Percentiles rank a stretch among this genome's conserved stretches.
phyloP scores from a whole-genome alignment of 2,797 vertebrate genomes.

The Rhodeus uyekii region DNA sequence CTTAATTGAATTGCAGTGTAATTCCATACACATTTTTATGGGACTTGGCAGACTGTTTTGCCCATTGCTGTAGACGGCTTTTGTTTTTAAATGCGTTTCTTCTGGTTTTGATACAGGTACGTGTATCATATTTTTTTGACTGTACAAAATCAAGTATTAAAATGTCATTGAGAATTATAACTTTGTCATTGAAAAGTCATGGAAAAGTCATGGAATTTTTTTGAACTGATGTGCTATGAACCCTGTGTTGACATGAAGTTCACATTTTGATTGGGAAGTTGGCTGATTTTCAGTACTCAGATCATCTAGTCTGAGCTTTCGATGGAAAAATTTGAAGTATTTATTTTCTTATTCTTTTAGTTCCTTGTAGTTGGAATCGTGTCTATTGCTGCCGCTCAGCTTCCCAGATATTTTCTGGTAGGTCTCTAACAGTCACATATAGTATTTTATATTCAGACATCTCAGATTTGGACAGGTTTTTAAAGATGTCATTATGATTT shows the following conservation, averaged over 20 bases:
- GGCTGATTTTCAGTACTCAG: not conserved
- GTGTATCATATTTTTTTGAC: too few species aligned
- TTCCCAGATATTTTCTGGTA: slow-evolving; percentile 72
- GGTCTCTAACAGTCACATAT: slow-evolving; percentile 50
- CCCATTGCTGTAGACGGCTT: too few species aligned
- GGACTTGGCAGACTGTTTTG: too few species aligned
- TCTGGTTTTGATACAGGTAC: too few species aligned
- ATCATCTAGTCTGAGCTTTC: not conserved
- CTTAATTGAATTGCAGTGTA: too few species aligned
- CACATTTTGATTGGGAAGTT: not conserved
- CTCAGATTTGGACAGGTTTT: not conserved
- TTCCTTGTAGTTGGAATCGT: slow-evolving; percentile 63
- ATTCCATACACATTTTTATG: too few species aligned
- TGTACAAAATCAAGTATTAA: too few species aligned
- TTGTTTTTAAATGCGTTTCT: too few species aligned
- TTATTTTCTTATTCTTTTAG: slow-evolving; percentile 50
- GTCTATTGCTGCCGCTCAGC: slow-evolving; percentile 67
- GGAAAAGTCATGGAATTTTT: too few species aligned
- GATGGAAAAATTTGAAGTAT: not conserved
- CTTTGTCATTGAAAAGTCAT: too few species aligned
- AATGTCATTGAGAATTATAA: too few species aligned
- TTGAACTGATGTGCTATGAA: too few species aligned
- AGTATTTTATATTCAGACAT: not conserved
- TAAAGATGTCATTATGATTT: not conserved
- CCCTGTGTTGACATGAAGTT: not conserved